Percentiles rank a stretch among this genome's conserved stretches.
These are phyloP conservation scores for Oriolus oriolus DNA, from an alignment of 2,113 vertebrate genomes.

Conservation along the genomic window DNA sequence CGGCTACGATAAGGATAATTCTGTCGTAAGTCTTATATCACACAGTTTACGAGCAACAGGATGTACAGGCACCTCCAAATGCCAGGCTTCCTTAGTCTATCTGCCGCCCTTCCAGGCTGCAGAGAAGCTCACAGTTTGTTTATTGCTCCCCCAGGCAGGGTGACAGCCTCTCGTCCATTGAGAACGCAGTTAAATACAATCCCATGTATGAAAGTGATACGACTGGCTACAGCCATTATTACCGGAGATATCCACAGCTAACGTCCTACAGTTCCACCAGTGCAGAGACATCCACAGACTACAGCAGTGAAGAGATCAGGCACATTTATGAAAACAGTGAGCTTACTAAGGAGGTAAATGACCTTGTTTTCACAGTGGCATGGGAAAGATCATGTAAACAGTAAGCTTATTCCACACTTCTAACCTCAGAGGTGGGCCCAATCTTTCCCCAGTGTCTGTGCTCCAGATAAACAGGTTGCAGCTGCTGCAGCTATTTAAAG, in stretches of 20 bases:
- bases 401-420: not conserved
- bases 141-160: constrained; percentile 70
- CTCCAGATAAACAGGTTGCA: not conserved
- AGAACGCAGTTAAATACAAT: constrained; percentile 90
- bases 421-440: not conserved
- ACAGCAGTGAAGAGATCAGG: constrained; percentile 92
- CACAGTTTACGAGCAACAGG: not conserved
- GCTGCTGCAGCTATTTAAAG: not conserved
- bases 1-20: not conserved
- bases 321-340: constrained; percentile 92
- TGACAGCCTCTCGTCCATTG: constrained; percentile 84
- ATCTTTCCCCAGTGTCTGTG: not conserved
- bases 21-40: not conserved
- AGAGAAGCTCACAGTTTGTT: constrained; percentile 8
- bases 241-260: constrained; percentile 78
- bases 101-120: not conserved
- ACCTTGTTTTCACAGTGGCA: not conserved
- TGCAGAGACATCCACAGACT: constrained; percentile 84
- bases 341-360: constrained; percentile 88
- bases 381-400: not conserved
- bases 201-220: constrained; percentile 86
- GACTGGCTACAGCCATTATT: constrained; percentile 81
- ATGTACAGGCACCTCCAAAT: not conserved
- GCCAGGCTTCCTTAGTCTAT: not conserved
- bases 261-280: constrained; percentile 81